These are phyloP conservation scores for Cheilosia impressa DNA, from an alignment of 2,888 invertebrate genomes.

Conservation along the genomic window DNA sequence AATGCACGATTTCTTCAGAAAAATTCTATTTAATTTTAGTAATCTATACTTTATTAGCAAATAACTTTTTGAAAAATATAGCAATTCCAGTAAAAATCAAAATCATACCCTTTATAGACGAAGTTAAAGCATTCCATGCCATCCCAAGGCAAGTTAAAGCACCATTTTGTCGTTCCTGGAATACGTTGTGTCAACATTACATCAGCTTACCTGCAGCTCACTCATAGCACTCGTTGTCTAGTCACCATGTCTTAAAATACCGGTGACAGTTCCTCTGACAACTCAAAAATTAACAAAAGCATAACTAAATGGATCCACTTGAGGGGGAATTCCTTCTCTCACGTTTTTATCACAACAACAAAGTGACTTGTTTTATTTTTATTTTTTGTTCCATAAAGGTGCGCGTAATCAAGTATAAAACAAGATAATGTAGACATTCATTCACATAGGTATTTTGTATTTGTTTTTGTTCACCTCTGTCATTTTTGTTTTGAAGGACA, in stretches of 20 bases:
- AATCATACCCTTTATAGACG: too few species aligned
- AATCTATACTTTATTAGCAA: too few species aligned
- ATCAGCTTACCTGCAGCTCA: too few species aligned
- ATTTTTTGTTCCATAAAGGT: slow-evolving; percentile 8
- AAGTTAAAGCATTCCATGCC: too few species aligned
- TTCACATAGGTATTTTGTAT: not conserved
- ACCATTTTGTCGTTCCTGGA: too few species aligned
- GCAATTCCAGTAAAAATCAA: too few species aligned
- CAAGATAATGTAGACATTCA: slow-evolving; percentile 56
- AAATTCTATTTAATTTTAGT: too few species aligned
- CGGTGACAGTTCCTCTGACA: slow-evolving; percentile 1
- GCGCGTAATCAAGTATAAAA: slow-evolving; percentile 59
- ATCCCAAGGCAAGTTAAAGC: too few species aligned
- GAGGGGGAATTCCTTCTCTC: slow-evolving; percentile 12
- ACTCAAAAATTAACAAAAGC: slow-evolving; percentile 35
- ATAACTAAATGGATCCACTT: slow-evolving; percentile 35
- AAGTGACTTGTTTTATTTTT: not conserved
- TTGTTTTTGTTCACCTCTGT: slow-evolving; percentile 9
- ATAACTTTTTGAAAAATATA: too few species aligned
- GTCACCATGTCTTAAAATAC: not conserved
- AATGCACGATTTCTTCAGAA: too few species aligned
- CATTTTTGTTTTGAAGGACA: slow-evolving; percentile 24
- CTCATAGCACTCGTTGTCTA: not conserved
- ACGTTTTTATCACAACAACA: slow-evolving; percentile 21
- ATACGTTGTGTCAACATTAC: too few species aligned